Base-by-base conservation (phyloP, 2,888 invertebrate species). In the Monoplex corrugatus region DNA sequence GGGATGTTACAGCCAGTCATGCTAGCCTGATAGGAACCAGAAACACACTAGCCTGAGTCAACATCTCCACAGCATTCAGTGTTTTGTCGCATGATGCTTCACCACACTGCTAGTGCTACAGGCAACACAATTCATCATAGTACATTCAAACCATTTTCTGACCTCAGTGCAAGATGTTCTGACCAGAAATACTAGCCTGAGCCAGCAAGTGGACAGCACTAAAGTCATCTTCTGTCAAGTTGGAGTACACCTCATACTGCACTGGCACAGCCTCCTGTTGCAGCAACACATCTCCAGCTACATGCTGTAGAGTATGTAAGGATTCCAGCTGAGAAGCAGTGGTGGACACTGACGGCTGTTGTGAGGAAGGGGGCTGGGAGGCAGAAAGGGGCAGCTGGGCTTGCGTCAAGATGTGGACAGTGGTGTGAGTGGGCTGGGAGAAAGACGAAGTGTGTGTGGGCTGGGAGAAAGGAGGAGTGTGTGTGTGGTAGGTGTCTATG, bases 191-290 rank as follows among this genome's bases (percentile, higher is more conserved):
- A 72, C 91, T 91, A 63, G 92, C 92, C 83, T 92, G 92, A 23
- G 92, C 91, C 45, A 92, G 84, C 75, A 92, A 87, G 28, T 91
- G 90, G n/a, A 92, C 91, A n/a, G 92, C 92, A 50, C 91, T 91
- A 68, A 91, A 89, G 85, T 92, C 92, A 40, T 90, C 92, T 63
- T 91, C 91, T 23, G 92, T 91, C 63, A 92, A 88, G 40, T 90
- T 89, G 40, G 80, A 50, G 88, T 93, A 93, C 43, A 93, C 92
- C 45, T 93, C 93, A 83, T 93, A 93, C 89, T 93, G 92, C 5
- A 93, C 93, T 35, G 92, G 88, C 87, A 86, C 87, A 40, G 45
- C 68, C 57, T 87, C 87, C 44, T 82, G 86, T 32, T 89, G 80
- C 75, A 88, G 68, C 63, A 88, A 23, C 40, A 68, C 87, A 6